Evolutionary conservation across 1,140 invertebrate species (phyloP).

Genomic region (Drosophila oshimai): DNA sequence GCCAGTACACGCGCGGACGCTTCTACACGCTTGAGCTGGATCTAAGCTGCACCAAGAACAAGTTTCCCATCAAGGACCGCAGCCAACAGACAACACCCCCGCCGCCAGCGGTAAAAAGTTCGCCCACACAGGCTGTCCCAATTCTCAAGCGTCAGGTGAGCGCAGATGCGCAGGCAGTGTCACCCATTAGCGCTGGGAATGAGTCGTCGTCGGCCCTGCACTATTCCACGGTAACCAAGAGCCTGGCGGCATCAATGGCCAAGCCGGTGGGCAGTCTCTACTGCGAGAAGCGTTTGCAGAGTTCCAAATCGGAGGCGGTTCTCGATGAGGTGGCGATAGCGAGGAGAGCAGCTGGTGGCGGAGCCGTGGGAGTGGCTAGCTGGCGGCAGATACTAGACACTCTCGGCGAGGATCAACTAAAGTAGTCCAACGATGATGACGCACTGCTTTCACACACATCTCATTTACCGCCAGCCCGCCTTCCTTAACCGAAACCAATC

Average conservation of each 20-base stretch:
- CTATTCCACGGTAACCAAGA: slow-evolving; percentile 63
- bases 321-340: slow-evolving; percentile 17
- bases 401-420: slow-evolving; percentile 6
- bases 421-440: slow-evolving; percentile 11
- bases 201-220: neutral
- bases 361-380: neutral
- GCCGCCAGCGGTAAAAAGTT: neutral
- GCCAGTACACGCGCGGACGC: slow-evolving; percentile 59
- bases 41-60: slow-evolving; percentile 81
- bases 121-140: neutral
- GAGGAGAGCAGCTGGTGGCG: neutral
- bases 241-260: slow-evolving; percentile 63
- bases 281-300: slow-evolving; percentile 77
- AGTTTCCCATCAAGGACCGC: slow-evolving; percentile 82
- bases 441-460: neutral
- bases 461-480: slow-evolving; percentile 2
- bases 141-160: slow-evolving; percentile 20
- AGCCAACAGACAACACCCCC: slow-evolving; percentile 23
- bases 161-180: neutral
- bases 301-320: slow-evolving; percentile 71
- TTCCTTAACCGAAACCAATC: slow-evolving; percentile 3
- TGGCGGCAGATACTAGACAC: neutral
- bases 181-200: neutral
- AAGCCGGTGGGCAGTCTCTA: slow-evolving; percentile 70
- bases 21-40: slow-evolving; percentile 79